Base-by-base conservation (phyloP, 1,140 invertebrate genomes). In the Paraescarpia echinospica region DNA sequence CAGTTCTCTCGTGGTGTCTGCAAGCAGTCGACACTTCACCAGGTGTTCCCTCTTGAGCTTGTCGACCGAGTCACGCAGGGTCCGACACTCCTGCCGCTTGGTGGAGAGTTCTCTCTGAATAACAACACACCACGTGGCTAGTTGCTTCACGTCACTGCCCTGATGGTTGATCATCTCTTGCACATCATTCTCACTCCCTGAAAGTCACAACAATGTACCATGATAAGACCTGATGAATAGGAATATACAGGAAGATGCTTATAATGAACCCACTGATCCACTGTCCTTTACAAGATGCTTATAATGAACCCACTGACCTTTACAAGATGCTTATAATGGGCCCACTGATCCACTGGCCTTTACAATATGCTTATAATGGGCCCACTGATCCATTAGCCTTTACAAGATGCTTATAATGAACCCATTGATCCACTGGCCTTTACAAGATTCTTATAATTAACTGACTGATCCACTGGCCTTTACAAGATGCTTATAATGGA, bases 121-220 rank as follows among this genome's bases (percentile, higher is more conserved):
- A 14, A 93, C 41, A 14, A 89, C 41, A 35, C 92, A 93, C 92
- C 92, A 93, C 33, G 92, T 93, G 34, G 89, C 89, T 34, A 93
- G 90, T 35, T 93, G 92, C 89, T 91, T 91, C 33, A 48, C 33
- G 35, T 93, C 92, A 5, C 33, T 88, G 34, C 33, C 35, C 48
- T 41, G 35, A 33, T 33, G 59, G 14, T 18, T 77, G 27, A 92
- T 41, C 77, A 92, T 35, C 34, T 35, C 35, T 18, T 92, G 35
- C 5, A 92, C 51, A 9, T 92, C 92, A 18, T 92, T 35, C 18
- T 90, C 92, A 34, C 35, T 48, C 14, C 92, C 92, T 92, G 48
- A 90, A 34, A 90, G 35, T 34, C 33, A 34, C 34, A 92, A 48
- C 27, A 35, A 48, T 31, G 18, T 34, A 91, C 48, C 48, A 51